A percentile compares a stretch with the other conserved stretches of the same genome.
phyloP scores from a whole-genome alignment of 2,888 invertebrate genomes.

The Diplolepis rosae region DNA sequence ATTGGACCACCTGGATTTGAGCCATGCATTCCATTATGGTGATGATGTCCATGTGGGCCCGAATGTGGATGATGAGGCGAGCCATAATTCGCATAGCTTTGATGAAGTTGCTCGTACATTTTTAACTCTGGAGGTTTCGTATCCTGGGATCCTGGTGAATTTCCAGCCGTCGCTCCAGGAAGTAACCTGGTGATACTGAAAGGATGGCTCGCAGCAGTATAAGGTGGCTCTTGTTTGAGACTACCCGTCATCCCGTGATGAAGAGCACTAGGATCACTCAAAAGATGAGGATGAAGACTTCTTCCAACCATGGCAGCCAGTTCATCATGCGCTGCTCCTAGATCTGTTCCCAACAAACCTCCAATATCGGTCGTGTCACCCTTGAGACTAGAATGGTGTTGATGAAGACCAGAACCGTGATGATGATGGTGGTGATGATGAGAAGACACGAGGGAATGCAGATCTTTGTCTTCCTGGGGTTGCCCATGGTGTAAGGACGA shows the following conservation, averaged over 20 bases:
- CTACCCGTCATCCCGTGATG: conserved; percentile 78
- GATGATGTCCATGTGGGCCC: conserved; percentile 71
- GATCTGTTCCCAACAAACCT: conserved; percentile 66
- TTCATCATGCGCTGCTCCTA: conserved; percentile 75
- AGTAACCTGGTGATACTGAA: conserved; percentile 96
- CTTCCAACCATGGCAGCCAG: conserved; percentile 81
- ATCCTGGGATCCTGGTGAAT: conserved; percentile 67
- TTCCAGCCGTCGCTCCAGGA: conserved; percentile 87
- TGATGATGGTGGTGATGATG: conserved; percentile 75
- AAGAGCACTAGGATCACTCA: conserved; percentile 74
- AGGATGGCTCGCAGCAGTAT: conserved; percentile 90
- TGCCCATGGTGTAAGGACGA: conserved; percentile 73
- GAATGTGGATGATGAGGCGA: conserved; percentile 78
- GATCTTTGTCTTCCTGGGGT: conserved; percentile 75
- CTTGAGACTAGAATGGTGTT: conserved; percentile 54
- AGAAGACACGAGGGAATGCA: conserved; percentile 83
- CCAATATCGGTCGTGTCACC: conserved; percentile 66
- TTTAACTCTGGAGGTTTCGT: conserved; percentile 83
- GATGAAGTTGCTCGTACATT: conserved; percentile 89
- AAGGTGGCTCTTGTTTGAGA: conserved; percentile 86
- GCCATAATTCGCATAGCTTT: conserved; percentile 78
- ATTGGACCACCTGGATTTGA: conserved; percentile 81
- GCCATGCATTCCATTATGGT: conserved; percentile 79
- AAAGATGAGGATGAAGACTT: conserved; percentile 77
- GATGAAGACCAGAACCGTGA: conserved; percentile 58